A percentile compares a stretch with the other conserved stretches of the same genome.
These are phyloP conservation scores for Melieria crassipennis DNA, from an alignment of 2,888 invertebrate species.

Conservation along the genomic window DNA sequence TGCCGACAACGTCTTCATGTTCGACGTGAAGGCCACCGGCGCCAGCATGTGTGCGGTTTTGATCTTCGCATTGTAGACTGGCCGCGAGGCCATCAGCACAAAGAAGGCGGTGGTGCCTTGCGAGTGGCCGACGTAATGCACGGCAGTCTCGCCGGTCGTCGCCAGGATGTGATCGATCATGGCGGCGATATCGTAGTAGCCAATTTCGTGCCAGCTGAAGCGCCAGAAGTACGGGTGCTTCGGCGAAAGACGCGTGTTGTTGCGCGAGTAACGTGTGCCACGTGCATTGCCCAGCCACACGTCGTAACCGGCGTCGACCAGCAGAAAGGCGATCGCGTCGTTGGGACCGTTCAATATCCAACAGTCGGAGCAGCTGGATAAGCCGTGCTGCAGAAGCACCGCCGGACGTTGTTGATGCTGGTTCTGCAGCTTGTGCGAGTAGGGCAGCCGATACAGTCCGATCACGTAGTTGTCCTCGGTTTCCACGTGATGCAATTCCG, in stretches of 20 bases:
- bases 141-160: constrained; percentile 30
- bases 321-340: constrained; percentile 41
- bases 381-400: constrained; percentile 15
- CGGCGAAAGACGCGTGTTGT: constrained; percentile 52
- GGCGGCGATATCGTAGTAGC: constrained; percentile 68
- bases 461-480: constrained; percentile 10
- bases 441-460: constrained; percentile 18
- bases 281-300: constrained; percentile 45
- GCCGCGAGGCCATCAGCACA: constrained; percentile 43
- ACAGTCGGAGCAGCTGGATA: constrained; percentile 43
- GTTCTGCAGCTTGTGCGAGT: constrained; percentile 17
- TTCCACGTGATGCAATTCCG: constrained; percentile 2
- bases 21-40: constrained; percentile 61
- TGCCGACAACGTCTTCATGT: constrained; percentile 61
- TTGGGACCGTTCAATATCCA: constrained; percentile 45
- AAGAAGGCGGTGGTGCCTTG: constrained; percentile 47
- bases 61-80: constrained; percentile 46
- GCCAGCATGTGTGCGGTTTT: constrained; percentile 46
- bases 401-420: constrained; percentile 3
- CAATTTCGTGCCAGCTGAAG: constrained; percentile 86
- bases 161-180: constrained; percentile 49
- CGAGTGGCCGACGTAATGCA: constrained; percentile 49
- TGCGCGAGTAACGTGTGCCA: constrained; percentile 45
- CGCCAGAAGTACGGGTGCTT: constrained; percentile 43
- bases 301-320: constrained; percentile 40